Evolutionary conservation across 2,888 invertebrate genomes (phyloP).

Genomic region (Diadegma fenestrale): DNA sequence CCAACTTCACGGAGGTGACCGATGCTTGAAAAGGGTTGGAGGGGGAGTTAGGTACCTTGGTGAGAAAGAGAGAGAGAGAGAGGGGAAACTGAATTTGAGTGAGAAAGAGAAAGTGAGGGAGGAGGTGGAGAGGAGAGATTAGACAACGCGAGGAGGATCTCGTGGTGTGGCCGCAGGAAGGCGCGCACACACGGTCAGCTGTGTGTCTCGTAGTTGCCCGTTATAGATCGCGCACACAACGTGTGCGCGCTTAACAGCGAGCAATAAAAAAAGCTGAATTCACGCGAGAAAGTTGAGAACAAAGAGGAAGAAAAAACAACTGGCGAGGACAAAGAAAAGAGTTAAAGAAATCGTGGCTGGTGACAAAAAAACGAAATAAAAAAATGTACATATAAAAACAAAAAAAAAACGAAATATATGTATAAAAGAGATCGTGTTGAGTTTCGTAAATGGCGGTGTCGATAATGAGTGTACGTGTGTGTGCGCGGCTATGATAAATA

Average conservation of each 20-base stretch:
- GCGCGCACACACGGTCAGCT: slow-evolving; percentile 60
- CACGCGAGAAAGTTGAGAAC: slow-evolving; percentile 18
- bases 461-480: slow-evolving; percentile 76
- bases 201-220: slow-evolving; percentile 44
- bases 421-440: slow-evolving; percentile 47
- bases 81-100: neutral
- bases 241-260: slow-evolving; percentile 14
- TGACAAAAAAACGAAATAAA: slow-evolving; percentile 23
- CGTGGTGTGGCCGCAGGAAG: slow-evolving; percentile 51
- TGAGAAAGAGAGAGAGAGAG: slow-evolving; percentile 12
- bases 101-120: slow-evolving; percentile 10
- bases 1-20: no score
- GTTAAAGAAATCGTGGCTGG: neutral
- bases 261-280: slow-evolving; percentile 19
- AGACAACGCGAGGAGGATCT: slow-evolving; percentile 41
- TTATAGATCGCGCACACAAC: slow-evolving; percentile 38
- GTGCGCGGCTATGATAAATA: slow-evolving; percentile 71
- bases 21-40: neutral
- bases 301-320: slow-evolving; percentile 5
- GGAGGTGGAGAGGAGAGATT: slow-evolving; percentile 26
- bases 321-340: neutral
- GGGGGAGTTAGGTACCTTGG: neutral
- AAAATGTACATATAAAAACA: neutral
- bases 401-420: neutral
- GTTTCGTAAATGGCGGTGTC: slow-evolving; percentile 80